Evolutionary conservation across 1,140 invertebrate genomes (phyloP), one percentile per base, ranked within the genome.

Genomic region (Phthorimaea operculella): DNA sequence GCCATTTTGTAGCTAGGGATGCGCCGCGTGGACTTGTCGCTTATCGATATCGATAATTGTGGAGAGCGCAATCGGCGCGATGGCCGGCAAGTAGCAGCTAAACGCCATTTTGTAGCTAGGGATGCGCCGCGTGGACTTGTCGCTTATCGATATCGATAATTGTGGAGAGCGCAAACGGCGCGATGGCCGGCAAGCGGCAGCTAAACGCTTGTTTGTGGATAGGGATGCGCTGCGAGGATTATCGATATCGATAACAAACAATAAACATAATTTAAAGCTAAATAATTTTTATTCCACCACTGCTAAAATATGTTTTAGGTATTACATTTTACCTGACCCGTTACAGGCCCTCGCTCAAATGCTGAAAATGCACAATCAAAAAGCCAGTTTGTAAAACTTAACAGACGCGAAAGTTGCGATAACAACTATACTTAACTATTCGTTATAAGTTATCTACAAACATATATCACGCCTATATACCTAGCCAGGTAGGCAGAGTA

Each of bases 51-150:
- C 55, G 55, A 58, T 62, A 70, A 70, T 70, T 70, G 65, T 57
- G 62, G 62, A 61, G 67, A 57, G 60, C 61, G 59, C 55, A 55
- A 51, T 51, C 52, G 59, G 54, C 61, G 60, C 58, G 55, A 60
- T 66, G 54, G 49, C 58, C 58, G 59, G 58, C 58, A 56, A 57
- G 62, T 65, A 60, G 68, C 68, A 70, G 65, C 63, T 70, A 64
- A 66, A 64, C 64, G 62, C 59, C 57, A 63, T 64, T 64, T 64
- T 62, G 62, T 63, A 44, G 51, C 53, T 64, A 68, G 65, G 57
- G 65, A 60, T 60, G 62, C 33, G n/a, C 42, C 18, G 39, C 52
- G 15, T 21, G 33, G 16, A 33, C 28, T 36, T 15, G 42, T 36
- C 17, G 42, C 39, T 15, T 61, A 55, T 57, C 50, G 56, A 55